Base-by-base conservation (phyloP, 2,113 vertebrate genomes). In the Chitala chitala region DNA sequence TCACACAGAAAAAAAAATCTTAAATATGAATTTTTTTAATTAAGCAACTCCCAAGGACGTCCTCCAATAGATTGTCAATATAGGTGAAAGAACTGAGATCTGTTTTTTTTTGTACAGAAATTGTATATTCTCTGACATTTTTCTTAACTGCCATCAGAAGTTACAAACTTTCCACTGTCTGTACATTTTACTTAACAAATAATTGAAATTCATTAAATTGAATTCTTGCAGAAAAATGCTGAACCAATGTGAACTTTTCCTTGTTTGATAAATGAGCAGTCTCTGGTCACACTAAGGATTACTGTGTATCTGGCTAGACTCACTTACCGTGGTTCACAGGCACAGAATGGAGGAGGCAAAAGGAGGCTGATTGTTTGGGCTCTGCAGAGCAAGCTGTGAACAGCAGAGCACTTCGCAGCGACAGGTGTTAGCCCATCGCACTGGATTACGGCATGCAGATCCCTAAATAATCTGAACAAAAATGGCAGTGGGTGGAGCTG, bases 361-460 rank as follows among this genome's bases (percentile, higher is more conserved):
- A 42, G 17, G 54, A 1, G 55, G 26, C 38, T 2, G 54, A 24
- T 36, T 26, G 31, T 7, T 15, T 33, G 22, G 42, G 51, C 78
- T 64, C 85, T 82, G 84, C 79, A 78, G 75, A 79, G 74, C 73
- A n/a, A 69, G 36, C 36, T 33, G 54, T 74, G 77, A 29, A 56
- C 12, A 66, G 77, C 72, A 86, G 79, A 86, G 87, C 44, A 82
- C 91, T 92, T 92, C 91, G 90, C 83, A 42, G 89, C 77, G 81
- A 68, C 7, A 83, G 76, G 90, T 92, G 94, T 95, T 94, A 95
- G 83, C 79, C 76, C 86, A 90, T 94, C 94, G 95, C 92, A 88
- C 85, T 90, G 89, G 92, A 93, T 92, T 90, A 93, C 87, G 87
- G 83, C 88, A 53, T 59, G 71, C 85, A 81, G 85, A 81, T 88